Evolutionary conservation across 1,140 invertebrate genomes (phyloP).

Genomic region (Antheraea pernyi): DNA sequence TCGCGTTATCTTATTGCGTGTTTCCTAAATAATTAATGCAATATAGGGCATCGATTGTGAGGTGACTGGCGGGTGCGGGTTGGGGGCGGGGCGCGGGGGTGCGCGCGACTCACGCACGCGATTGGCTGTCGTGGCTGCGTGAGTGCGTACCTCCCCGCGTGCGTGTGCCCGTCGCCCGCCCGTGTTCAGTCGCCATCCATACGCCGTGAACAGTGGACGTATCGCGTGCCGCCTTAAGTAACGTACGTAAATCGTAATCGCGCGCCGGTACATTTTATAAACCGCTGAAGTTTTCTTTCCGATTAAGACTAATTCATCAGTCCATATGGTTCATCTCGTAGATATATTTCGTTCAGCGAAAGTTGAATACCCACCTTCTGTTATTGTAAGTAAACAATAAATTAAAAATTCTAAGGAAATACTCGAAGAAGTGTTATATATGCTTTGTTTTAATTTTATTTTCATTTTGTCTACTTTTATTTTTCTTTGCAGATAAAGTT

Average conservation of each 20-base stretch:
- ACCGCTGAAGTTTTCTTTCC: conserved; percentile 50
- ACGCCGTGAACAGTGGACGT: conserved; percentile 46
- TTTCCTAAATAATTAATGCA: conserved; percentile 80
- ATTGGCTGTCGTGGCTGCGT: conserved; percentile 75
- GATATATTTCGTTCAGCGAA: conserved; percentile 79
- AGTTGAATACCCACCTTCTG: conserved; percentile 77
- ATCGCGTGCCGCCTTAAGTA: conserved; percentile 34
- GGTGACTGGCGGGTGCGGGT: conserved; percentile 66
- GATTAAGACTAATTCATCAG: conserved; percentile 68
- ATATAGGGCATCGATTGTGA: conserved; percentile 80
- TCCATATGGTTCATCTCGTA: conserved; percentile 80
- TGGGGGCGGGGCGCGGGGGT: conserved; percentile 60
- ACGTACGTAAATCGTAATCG: conserved; percentile 38
- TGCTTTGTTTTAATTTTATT: conserved; percentile 40
- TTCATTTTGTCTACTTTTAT: conserved; percentile 24
- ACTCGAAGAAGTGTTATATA: conserved; percentile 32
- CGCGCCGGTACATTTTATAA: conserved; percentile 33
- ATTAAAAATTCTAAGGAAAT: conserved; percentile 24
- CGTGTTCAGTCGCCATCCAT: conserved; percentile 61
- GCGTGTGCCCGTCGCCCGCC: conserved; percentile 64
- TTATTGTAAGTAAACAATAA: conserved; percentile 76
- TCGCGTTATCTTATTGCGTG: conserved; percentile 79
- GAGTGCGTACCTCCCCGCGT: conserved; percentile 74
- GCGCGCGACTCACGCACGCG: conserved; percentile 75
- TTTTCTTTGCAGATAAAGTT: conserved; percentile 31